Percentiles rank a stretch among this genome's conserved stretches.
Conservation (phyloP, 53 echinoderm and acorn worm genomes). For the Actinopyga echinites region DNA sequence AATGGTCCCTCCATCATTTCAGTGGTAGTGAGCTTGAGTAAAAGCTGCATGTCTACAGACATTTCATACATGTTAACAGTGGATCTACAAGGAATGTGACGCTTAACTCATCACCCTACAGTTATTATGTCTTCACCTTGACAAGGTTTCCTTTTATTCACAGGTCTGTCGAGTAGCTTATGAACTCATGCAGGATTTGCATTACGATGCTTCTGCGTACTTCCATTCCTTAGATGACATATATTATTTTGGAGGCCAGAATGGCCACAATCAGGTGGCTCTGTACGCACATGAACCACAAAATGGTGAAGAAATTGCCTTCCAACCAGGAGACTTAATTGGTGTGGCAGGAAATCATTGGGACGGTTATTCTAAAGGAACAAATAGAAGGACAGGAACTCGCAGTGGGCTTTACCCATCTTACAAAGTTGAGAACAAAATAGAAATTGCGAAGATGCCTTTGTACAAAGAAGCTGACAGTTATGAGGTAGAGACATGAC, state of each 20-base stretch:
- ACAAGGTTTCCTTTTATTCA: background rate
- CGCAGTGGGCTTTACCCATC: conserved; percentile 84
- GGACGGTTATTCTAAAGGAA: conserved; percentile 92
- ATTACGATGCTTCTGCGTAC: conserved; percentile 68
- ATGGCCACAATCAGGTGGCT: conserved; percentile 73
- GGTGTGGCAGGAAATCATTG: conserved; percentile 96
- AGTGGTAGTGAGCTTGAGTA: no score
- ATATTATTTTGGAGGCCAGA: conserved; percentile 94
- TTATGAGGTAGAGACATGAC: conserved; percentile 51
- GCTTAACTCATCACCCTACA: no score
- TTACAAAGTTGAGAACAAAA: conserved; percentile 83
- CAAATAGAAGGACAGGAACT: conserved; percentile 59
- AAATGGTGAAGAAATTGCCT: conserved; percentile 62
- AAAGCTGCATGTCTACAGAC: no score
- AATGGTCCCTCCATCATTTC: no score
- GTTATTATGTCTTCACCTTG: no score
- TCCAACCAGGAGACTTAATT: conserved; percentile 71
- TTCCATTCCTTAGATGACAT: conserved; percentile 94
- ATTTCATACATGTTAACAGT: no score
- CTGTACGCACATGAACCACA: conserved; percentile 77
- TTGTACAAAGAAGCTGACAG: conserved; percentile 70
- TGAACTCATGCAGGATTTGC: conserved; percentile 89
- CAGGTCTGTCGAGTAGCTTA: conserved; percentile 96
- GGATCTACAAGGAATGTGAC: no score
- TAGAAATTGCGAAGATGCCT: conserved; percentile 82